These are phyloP conservation scores for Lycocerus yunnanus DNA, from an alignment of 2,888 invertebrate genomes.

Conservation along the genomic window DNA sequence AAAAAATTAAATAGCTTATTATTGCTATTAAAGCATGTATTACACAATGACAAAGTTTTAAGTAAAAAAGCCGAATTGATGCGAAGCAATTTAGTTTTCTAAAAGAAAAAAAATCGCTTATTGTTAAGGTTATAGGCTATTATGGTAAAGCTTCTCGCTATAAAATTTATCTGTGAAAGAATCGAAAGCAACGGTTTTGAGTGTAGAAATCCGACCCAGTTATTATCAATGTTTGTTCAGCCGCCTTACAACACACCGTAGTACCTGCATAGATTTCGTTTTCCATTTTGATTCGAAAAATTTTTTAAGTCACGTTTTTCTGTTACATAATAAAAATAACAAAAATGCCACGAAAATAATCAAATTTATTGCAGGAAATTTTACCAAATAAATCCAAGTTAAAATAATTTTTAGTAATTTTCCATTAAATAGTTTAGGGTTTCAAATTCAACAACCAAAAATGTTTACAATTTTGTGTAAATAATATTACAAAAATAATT, in stretches of 20 bases:
- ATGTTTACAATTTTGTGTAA: not conserved
- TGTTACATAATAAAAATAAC: not conserved
- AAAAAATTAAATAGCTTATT: not conserved
- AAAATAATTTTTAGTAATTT: not conserved
- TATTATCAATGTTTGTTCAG: slow-evolving; percentile 22
- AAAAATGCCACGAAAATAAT: not conserved
- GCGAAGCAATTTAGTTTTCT: slow-evolving; percentile 14
- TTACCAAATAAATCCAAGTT: not conserved
- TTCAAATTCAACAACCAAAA: not conserved
- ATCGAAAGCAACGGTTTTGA: slow-evolving; percentile 10
- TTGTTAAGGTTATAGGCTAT: slow-evolving; percentile 17
- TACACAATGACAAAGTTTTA: not conserved
- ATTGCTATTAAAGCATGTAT: slow-evolving; percentile 2
- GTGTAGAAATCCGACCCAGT: slow-evolving; percentile 7
- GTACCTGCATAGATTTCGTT: not conserved
- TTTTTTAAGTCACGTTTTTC: not conserved
- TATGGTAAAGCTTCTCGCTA: slow-evolving; percentile 14
- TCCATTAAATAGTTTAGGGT: not conserved
- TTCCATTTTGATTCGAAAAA: not conserved
- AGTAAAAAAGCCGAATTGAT: not conserved
- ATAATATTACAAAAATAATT: no score
- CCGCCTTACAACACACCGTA: slow-evolving; percentile 8
- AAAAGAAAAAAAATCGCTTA: slow-evolving; percentile 13
- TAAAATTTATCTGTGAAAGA: slow-evolving; percentile 16
- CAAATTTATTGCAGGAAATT: not conserved